Base-by-base conservation (phyloP, 92 coral and sea anemone species). In the Phenganax stokvisi region DNA sequence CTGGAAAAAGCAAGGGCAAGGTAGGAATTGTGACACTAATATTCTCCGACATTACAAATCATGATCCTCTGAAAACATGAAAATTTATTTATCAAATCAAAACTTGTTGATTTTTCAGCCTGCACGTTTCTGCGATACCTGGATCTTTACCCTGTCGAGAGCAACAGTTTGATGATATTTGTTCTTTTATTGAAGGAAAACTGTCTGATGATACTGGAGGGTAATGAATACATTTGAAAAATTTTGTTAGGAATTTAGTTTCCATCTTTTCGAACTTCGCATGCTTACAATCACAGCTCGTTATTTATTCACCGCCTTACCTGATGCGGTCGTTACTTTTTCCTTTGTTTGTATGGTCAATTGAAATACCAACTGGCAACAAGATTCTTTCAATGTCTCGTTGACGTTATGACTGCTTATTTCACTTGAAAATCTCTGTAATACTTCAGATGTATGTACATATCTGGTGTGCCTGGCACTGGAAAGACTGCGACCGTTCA, bases 401-500 rank as follows among this genome's bases (percentile, higher is more conserved):
- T 51, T 7, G 27, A 5, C 30, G 66, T 59, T 58, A 37, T 12
- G 57, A 76, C 62, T 54, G 13, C 20, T 77, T 77, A 7, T 77
- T 7, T 6, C 10, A 29, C 9, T 71, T 47, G 47, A 53, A 10
- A 20, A 51, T 68, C 2, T 15, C 29, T 54, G 6, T 56, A 67
- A 6, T 62, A 51, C 27, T 83, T 10, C 71, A 94, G 98, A 13
- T 94, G 98, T 81, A 91, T 94, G 98, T 94, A 94, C 81, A 94
- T 94, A 67, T 94, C 98, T 17, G 98, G 98, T 56, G 98, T 94
- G 51, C 98, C 98, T 27, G 98, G 98, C 9, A 94, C 98, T 10
- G 98, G 98, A 9, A 94, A 94, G 66, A 94, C 98, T 70, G 98
- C 98, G 9, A 94, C 98, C 37, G 98, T 94, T 2, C 97, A 91